A percentile compares a stretch with the other conserved stretches of the same genome.
Evolutionary conservation across 2,888 invertebrate genomes (phyloP).

Genomic region (Microctonus aethiopoides): DNA sequence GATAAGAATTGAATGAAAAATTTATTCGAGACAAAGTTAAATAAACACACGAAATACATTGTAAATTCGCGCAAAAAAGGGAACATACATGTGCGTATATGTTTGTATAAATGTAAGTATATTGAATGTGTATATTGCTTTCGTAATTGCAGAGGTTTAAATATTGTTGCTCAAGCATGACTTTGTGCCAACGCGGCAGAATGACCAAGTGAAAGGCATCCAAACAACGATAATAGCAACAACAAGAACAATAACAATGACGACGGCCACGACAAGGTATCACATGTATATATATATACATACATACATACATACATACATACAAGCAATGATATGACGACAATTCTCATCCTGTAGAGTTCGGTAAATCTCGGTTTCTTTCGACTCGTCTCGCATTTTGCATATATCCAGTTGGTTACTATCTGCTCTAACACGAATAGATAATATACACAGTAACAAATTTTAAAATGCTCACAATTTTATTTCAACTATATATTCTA

Average conservation of each 20-base stretch:
- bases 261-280: slow-evolving; percentile 25
- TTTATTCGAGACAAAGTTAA: not conserved
- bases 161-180: slow-evolving; percentile 58
- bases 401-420: slow-evolving; percentile 23
- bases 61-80: not conserved
- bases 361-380: slow-evolving; percentile 20
- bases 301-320: not conserved
- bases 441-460: too few species aligned
- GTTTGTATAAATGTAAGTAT: not conserved
- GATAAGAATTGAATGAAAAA: too few species aligned
- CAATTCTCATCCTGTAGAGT: slow-evolving; percentile 1
- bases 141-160: slow-evolving; percentile 51
- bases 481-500: too few species aligned
- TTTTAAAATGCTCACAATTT: too few species aligned
- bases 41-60: not conserved
- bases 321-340: not conserved
- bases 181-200: slow-evolving; percentile 46
- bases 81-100: not conserved
- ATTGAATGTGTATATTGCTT: slow-evolving; percentile 39
- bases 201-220: slow-evolving; percentile 63
- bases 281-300: not conserved
- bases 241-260: not conserved
- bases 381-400: slow-evolving; percentile 21
- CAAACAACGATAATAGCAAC: slow-evolving; percentile 31
- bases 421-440: not conserved